phyloP scores from a whole-genome alignment of 2,888 invertebrate species.

The Lycophotia porphyrea region DNA sequence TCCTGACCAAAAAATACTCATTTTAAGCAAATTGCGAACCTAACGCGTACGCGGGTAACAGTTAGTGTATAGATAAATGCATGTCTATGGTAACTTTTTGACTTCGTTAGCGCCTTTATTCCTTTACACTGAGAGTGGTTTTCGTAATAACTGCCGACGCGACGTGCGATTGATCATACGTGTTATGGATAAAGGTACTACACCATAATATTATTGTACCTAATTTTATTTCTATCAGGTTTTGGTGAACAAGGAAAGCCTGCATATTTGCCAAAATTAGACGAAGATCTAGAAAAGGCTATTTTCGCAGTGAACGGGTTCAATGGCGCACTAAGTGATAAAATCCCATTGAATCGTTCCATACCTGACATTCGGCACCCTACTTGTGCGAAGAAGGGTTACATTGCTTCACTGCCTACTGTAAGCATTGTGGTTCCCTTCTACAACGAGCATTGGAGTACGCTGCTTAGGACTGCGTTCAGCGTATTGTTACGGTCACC shows the following conservation, averaged over 20 bases:
- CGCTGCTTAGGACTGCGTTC: slow-evolving; percentile 94
- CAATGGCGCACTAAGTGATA: slow-evolving; percentile 97
- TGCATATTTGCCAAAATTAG: slow-evolving; percentile 90
- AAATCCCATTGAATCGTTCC: slow-evolving; percentile 96
- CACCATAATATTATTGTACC: not conserved
- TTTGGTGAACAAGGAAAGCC: slow-evolving; percentile 94
- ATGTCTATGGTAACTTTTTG: not conserved
- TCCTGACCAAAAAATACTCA: no score
- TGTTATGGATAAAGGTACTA: no score
- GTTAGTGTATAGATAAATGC: no score
- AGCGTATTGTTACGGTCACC: slow-evolving; percentile 96
- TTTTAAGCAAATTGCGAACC: no score
- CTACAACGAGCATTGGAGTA: slow-evolving; percentile 97
- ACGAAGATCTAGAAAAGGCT: slow-evolving; percentile 91
- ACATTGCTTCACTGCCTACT: slow-evolving; percentile 93
- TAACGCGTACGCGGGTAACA: no score
- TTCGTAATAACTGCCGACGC: no score
- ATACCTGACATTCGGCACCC: slow-evolving; percentile 93
- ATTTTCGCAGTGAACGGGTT: slow-evolving; percentile 97
- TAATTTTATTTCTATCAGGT: slow-evolving; percentile 80
- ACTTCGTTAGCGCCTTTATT: not conserved
- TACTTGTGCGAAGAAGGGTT: slow-evolving; percentile 92
- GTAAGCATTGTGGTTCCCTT: slow-evolving; percentile 97
- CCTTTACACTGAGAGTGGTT: not conserved
- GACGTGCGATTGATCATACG: no score